Base-by-base conservation (phyloP, 2,113 vertebrate species). In the Plectropomus leopardus region DNA sequence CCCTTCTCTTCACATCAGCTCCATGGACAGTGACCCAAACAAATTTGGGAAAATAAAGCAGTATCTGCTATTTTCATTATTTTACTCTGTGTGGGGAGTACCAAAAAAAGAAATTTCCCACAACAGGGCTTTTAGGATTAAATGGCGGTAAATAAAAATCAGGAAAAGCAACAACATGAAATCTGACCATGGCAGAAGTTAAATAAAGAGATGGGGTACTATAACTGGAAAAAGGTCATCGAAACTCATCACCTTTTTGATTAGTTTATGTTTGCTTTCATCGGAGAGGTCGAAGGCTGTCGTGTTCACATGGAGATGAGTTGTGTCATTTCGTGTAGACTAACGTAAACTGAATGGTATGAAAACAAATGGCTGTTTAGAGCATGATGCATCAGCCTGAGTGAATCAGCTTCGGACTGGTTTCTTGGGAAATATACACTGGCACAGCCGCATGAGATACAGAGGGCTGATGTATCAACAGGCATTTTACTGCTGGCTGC, bases 281-380 rank as follows among this genome's bases (percentile, higher is more conserved):
- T 78, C 51, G 8, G 30, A 76, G 55, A 76, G 88, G 85, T 89
- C 80, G 44, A 76, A 87, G 85, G 88, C 63, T 68, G 45, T 68
- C 3, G 59, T 15, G 73, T 87, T 88, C 87, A 86, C 87, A 89
- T 84, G 76, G 51, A 15, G 32, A 68, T 14, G 42, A 19, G 15
- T 59, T 4, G 8, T 58, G n/a, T 36, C 53, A 16, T 19, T 40
- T 64, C 4, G n/a, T 54, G 51, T 36, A 15, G 24, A 21, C 17
- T 32, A 32, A 64, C 70, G 70, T 53, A 40, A 8, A 53, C 21
- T 11, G 8, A 21, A 30, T 45, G 45, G 28, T 19, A 63, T 68
- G 42, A 69, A 78, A 72, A 64, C 47, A 30, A 28, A 15, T 4
- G 2, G 4, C 5, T 42, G 40, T 66, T 72, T 34, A 21, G 57